Evolutionary conservation across 2,888 invertebrate species (phyloP).

Genomic region (Tiliacea aurago): DNA sequence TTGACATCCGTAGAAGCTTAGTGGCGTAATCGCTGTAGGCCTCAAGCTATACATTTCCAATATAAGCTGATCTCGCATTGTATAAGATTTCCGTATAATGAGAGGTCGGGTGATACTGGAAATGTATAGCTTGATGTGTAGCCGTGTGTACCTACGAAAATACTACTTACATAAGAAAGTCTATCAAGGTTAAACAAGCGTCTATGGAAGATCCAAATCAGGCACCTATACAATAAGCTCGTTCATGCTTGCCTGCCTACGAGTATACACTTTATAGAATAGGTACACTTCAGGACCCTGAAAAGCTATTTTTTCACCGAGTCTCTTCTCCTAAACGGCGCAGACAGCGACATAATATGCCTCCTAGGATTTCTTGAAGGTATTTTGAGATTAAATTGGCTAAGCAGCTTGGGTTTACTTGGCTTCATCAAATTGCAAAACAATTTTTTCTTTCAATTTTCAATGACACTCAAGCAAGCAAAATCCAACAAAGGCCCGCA

Average conservation of each 20-base stretch:
- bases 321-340: slow-evolving; percentile 20
- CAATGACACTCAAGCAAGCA: background rate
- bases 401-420: slow-evolving; percentile 27
- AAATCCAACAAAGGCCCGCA: background rate
- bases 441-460: slow-evolving; percentile 29
- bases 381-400: slow-evolving; percentile 32
- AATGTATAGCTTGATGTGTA: no score
- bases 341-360: slow-evolving; percentile 27
- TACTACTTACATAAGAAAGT: slow-evolving; percentile 5
- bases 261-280: slow-evolving; percentile 21
- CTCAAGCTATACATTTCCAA: no score
- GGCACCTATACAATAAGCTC: background rate
- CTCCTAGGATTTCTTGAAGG: slow-evolving; percentile 33
- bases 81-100: no score
- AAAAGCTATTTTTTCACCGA: slow-evolving; percentile 29
- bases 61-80: no score
- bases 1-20: background rate
- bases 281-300: slow-evolving; percentile 13
- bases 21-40: background rate
- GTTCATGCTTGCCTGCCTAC: slow-evolving; percentile 18
- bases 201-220: slow-evolving; percentile 33
- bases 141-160: background rate
- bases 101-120: no score
- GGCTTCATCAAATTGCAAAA: slow-evolving; percentile 20
- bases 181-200: slow-evolving; percentile 14